phyloP scores from a whole-genome alignment of 2,888 invertebrate genomes.

The Cistogaster globosa region DNA sequence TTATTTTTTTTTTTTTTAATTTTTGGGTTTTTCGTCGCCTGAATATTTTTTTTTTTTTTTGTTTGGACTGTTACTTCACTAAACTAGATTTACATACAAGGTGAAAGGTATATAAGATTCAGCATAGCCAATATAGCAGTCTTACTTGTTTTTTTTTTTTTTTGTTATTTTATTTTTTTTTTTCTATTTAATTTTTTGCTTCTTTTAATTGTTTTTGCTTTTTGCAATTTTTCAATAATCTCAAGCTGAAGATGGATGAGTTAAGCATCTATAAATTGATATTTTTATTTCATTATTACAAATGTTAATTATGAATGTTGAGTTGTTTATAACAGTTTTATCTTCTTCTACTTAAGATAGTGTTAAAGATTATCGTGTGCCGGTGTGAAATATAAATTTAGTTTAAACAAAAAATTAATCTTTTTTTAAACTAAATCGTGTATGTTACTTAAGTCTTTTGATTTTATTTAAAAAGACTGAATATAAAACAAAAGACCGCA shows the following conservation, averaged over 20 bases:
- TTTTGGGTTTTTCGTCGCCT: too few relatives aligned
- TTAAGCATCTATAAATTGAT: neutral
- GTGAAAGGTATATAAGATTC: too few relatives aligned
- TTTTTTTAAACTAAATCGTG: neutral
- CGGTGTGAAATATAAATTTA: neutral
- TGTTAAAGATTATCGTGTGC: slow-evolving; percentile 9
- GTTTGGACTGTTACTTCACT: too few relatives aligned
- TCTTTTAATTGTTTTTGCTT: neutral
- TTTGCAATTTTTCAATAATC: neutral
- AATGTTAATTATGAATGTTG: neutral
- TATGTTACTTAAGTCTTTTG: slow-evolving; percentile 49
- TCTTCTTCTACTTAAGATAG: slow-evolving; percentile 7
- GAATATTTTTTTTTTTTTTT: too few relatives aligned
- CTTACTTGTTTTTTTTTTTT: too few relatives aligned
- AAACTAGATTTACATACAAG: too few relatives aligned
- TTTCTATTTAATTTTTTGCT: too few relatives aligned
- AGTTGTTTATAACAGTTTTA: neutral
- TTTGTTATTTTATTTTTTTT: too few relatives aligned
- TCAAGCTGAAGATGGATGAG: neutral
- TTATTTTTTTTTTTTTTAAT: too few relatives aligned
- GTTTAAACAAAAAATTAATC: too few relatives aligned
- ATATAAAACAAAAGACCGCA: too few relatives aligned
- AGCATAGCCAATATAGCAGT: too few relatives aligned
- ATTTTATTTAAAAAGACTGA: neutral
- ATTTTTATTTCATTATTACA: neutral